Percentiles rank a stretch among this genome's conserved stretches.
phyloP scores from a whole-genome alignment of 2,797 vertebrate genomes.

The Epinephelus coioides region DNA sequence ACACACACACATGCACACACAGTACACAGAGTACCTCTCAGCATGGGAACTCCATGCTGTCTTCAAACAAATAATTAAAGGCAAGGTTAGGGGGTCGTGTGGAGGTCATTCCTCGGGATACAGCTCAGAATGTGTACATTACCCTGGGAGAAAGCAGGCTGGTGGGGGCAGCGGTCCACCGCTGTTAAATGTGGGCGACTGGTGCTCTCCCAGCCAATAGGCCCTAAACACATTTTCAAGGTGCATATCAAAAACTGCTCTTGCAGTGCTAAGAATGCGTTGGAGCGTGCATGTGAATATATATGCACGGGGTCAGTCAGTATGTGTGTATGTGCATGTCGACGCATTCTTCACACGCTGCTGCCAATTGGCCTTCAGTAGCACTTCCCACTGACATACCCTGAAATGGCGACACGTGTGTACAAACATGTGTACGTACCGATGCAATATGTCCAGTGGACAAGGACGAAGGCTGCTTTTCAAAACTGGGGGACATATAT shows the following conservation, averaged over 20 bases:
- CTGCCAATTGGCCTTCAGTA: slow-evolving; percentile 64
- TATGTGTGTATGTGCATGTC: slow-evolving; percentile 47
- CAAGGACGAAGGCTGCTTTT: too few species aligned
- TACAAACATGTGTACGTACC: slow-evolving; percentile 26
- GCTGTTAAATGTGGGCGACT: slow-evolving; percentile 86
- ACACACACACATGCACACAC: slow-evolving; percentile 68
- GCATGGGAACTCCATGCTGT: slow-evolving; percentile 97
- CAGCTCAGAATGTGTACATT: slow-evolving; percentile 96
- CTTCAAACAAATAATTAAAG: slow-evolving; percentile 99
- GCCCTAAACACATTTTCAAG: slow-evolving; percentile 64
- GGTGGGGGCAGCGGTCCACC: slow-evolving; percentile 62
- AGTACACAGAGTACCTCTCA: slow-evolving; percentile 87
- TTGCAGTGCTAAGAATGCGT: slow-evolving; percentile 45
- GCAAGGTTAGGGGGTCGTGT: slow-evolving; percentile 95
- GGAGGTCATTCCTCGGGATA: slow-evolving; percentile 97
- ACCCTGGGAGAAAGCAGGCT: slow-evolving; percentile 78
- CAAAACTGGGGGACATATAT: too few species aligned
- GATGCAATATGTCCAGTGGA: slow-evolving; percentile 13
- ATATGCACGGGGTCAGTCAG: slow-evolving; percentile 47
- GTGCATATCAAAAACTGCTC: slow-evolving; percentile 57
- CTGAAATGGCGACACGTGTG: slow-evolving; percentile 27
- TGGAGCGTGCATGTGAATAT: slow-evolving; percentile 51
- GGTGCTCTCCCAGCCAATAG: slow-evolving; percentile 79
- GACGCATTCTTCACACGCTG: slow-evolving; percentile 68
- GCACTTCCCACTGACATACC: slow-evolving; percentile 53